phyloP scores from a whole-genome alignment of 37 sponge, comb jelly and placozoan genomes.

The Aplysina aerophoba region DNA sequence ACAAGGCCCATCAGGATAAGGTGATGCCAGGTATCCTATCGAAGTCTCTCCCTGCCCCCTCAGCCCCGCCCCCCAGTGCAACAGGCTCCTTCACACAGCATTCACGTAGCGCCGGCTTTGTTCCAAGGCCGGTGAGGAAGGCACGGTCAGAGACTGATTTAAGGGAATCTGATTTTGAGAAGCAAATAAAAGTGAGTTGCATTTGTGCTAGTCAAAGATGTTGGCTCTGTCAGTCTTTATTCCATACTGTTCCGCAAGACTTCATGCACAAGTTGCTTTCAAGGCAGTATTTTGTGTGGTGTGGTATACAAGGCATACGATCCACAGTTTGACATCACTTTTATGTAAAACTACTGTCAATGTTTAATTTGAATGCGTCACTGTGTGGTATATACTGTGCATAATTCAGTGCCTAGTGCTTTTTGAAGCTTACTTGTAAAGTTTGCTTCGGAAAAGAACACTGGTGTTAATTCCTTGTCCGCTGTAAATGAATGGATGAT shows the following conservation, averaged over 20 bases:
- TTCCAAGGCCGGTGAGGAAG: slow-evolving; percentile 41
- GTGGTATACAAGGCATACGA: neutral
- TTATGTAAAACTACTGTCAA: too few relatives aligned
- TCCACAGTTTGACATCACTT: neutral
- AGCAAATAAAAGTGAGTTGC: slow-evolving; percentile 63
- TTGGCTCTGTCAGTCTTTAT: neutral
- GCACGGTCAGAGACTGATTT: slow-evolving; percentile 66
- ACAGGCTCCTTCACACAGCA: neutral
- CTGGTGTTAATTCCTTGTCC: too few relatives aligned
- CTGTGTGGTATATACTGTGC: too few relatives aligned
- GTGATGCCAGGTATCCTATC: slow-evolving; percentile 3
- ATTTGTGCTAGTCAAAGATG: neutral
- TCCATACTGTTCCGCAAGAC: neutral
- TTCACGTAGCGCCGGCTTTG: neutral
- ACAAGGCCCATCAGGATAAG: slow-evolving; percentile 52
- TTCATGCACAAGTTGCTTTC: neutral
- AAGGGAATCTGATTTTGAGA: slow-evolving; percentile 48
- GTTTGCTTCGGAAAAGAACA: too few relatives aligned
- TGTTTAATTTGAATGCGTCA: too few relatives aligned
- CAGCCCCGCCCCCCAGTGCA: slow-evolving; percentile 23
- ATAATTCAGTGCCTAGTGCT: too few relatives aligned
- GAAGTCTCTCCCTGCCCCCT: neutral
- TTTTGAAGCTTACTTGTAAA: too few relatives aligned
- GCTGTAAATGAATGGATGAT: too few relatives aligned
- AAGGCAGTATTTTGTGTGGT: too few relatives aligned